Evolutionary conservation across 2,797 vertebrate genomes (phyloP).

Genomic region (Anguilla megastoma): DNA sequence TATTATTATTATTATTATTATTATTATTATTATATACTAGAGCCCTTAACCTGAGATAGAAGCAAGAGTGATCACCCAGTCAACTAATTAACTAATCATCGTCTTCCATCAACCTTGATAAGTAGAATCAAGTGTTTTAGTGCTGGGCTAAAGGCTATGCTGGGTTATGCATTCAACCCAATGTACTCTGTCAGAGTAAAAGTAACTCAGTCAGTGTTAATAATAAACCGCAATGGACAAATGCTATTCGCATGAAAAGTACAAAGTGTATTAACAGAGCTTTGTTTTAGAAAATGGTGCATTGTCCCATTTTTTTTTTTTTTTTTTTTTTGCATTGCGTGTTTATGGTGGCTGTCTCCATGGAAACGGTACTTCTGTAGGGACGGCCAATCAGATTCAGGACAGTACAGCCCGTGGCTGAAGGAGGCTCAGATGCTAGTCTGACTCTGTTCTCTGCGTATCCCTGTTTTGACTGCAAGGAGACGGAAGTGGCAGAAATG

Average conservation of each 20-base stretch:
- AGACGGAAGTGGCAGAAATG: neutral
- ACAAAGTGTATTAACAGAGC: neutral
- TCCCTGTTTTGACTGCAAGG: neutral
- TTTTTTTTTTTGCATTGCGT: neutral
- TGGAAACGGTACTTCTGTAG: neutral
- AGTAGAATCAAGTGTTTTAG: no score
- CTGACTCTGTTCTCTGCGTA: neutral
- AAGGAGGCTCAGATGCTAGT: neutral
- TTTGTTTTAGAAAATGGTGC: constrained; percentile 5
- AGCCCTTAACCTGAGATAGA: constrained; percentile 75
- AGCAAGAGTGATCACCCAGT: neutral
- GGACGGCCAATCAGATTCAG: neutral
- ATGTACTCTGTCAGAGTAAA: no score
- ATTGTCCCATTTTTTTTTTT: neutral
- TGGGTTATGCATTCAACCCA: no score
- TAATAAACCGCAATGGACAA: neutral
- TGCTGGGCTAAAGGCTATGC: neutral
- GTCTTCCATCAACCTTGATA: no score
- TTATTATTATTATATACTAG: constrained; percentile 48
- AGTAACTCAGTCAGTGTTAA: neutral
- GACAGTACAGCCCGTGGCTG: neutral
- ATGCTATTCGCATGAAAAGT: neutral
- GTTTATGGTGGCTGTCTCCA: neutral
- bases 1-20: no score
- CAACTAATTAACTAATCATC: neutral